A percentile compares a stretch with the other conserved stretches of the same genome.
These are phyloP conservation scores for Reticulitermes speratus DNA, from an alignment of 1,140 invertebrate species.

Conservation along the genomic window DNA sequence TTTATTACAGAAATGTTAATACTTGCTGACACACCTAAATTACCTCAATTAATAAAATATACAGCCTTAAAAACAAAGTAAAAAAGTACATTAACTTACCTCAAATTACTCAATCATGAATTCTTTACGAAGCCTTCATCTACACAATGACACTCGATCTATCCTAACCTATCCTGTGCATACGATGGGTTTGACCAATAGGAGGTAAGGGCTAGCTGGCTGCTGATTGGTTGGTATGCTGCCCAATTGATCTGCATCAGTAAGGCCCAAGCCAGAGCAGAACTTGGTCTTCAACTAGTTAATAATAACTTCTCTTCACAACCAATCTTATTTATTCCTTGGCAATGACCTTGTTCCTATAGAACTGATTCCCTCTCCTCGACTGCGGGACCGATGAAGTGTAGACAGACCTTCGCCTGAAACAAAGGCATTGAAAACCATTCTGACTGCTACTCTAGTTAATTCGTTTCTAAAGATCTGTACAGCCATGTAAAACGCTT, in stretches of 20 bases:
- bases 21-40: neutral
- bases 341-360: constrained; percentile 48
- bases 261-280: neutral
- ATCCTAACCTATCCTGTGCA: constrained; percentile 1
- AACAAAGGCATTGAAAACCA: neutral
- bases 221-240: neutral
- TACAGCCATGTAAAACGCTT: too few relatives aligned
- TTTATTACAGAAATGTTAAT: neutral
- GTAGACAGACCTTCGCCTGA: constrained; percentile 54
- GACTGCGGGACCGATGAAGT: constrained; percentile 61
- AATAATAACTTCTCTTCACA: neutral
- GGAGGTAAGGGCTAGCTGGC: neutral
- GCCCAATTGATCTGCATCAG: neutral
- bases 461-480: too few relatives aligned
- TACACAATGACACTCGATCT: neutral
- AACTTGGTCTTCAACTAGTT: neutral
- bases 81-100: neutral
- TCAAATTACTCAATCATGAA: neutral
- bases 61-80: neutral
- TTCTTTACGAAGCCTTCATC: neutral
- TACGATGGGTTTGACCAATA: neutral
- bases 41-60: neutral
- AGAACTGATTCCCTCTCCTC: constrained; percentile 66
- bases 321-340: constrained; percentile 11
- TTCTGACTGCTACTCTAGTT: too few relatives aligned